Conservation (phyloP, 2,888 invertebrate species). For the Oithona nana region DNA sequence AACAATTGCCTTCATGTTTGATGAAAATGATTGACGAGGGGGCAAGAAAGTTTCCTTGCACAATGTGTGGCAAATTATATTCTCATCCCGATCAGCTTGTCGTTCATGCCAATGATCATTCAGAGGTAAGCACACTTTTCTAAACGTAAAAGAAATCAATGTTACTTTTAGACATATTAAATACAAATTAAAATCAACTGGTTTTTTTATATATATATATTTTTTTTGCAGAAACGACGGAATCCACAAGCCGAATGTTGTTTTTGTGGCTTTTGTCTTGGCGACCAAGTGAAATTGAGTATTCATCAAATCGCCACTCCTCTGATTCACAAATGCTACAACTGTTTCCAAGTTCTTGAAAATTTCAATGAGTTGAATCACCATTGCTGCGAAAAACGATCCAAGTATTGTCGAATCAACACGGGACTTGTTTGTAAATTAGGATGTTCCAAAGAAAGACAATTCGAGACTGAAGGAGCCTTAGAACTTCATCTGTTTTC, state of each 20-base stretch:
- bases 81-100: not conserved
- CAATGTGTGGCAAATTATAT: not conserved
- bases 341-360: not conserved
- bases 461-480: not conserved
- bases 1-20: too few species aligned
- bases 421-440: not conserved
- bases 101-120: not conserved
- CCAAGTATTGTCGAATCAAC: not conserved
- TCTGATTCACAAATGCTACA: not conserved
- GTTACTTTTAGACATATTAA: too few species aligned
- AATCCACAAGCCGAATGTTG: not conserved
- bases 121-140: not conserved
- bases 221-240: not conserved
- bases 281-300: not conserved
- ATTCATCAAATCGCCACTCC: not conserved
- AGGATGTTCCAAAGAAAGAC: not conserved
- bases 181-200: not conserved
- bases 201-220: not conserved
- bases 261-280: not conserved
- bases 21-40: not conserved
- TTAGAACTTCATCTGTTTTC: not conserved
- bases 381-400: not conserved
- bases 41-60: not conserved
- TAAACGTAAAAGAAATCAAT: too few species aligned
- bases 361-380: not conserved